A percentile compares a stretch with the other conserved stretches of the same genome.
Conservation (phyloP, 2,797 vertebrate species). For the Lacerta viridis region DNA sequence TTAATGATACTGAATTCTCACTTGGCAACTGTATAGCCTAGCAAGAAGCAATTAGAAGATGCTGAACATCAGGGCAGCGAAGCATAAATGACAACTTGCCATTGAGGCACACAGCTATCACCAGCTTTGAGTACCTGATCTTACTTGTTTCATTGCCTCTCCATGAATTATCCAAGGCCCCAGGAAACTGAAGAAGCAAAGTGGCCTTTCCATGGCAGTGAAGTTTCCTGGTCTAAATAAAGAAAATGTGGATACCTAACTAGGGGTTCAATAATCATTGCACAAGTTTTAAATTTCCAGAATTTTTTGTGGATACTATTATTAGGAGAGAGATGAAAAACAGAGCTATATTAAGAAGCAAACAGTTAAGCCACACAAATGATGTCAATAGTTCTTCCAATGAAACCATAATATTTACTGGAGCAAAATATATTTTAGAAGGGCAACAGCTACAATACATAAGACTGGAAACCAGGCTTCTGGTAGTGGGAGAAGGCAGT, state of each 20-base stretch:
- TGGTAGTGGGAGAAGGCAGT: not conserved
- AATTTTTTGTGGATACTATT: not conserved
- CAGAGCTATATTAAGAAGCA: not conserved
- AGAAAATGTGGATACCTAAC: not conserved
- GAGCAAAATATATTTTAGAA: not conserved
- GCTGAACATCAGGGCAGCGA: conserved; percentile 16
- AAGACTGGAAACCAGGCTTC: not conserved
- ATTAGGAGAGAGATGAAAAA: not conserved
- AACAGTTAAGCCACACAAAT: not conserved
- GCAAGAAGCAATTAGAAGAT: conserved; percentile 39
- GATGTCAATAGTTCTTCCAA: not conserved
- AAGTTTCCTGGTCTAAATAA: not conserved
- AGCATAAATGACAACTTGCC: conserved; percentile 14
- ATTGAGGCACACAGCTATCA: conserved; percentile 12
- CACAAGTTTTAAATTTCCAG: not conserved
- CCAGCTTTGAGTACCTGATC: not conserved
- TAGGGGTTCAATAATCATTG: not conserved
- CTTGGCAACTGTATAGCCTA: conserved; percentile 32
- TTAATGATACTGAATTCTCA: conserved; percentile 42
- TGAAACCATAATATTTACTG: not conserved
- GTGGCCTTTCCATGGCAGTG: not conserved
- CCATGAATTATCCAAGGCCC: not conserved
- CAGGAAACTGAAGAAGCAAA: not conserved
- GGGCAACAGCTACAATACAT: not conserved
- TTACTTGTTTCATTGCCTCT: not conserved